These are phyloP conservation scores for Heteromyza rotundicornis DNA, from an alignment of 2,888 invertebrate genomes.

Conservation along the genomic window DNA sequence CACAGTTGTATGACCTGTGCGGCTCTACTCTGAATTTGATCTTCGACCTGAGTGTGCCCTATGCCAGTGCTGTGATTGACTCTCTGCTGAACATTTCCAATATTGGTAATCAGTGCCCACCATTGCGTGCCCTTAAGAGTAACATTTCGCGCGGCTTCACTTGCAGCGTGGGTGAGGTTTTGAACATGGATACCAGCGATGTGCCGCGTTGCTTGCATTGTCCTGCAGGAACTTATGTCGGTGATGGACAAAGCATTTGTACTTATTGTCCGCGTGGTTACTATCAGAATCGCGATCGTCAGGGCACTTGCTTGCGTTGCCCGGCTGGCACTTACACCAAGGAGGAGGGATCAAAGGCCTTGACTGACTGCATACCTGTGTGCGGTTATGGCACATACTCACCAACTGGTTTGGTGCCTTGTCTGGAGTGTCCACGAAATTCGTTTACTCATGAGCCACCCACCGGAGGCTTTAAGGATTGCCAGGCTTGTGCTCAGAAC, in stretches of 20 bases:
- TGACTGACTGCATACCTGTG: constrained; percentile 88
- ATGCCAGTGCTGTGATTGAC: constrained; percentile 88
- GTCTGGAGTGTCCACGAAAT: constrained; percentile 91
- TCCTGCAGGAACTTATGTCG: constrained; percentile 94
- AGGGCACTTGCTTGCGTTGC: constrained; percentile 88
- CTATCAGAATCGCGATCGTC: constrained; percentile 91
- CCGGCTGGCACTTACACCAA: constrained; percentile 92
- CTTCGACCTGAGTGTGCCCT: constrained; percentile 92
- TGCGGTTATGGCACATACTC: constrained; percentile 97
- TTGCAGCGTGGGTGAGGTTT: constrained; percentile 90
- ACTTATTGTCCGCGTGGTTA: constrained; percentile 90
- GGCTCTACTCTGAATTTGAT: constrained; percentile 92
- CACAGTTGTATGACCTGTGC: constrained; percentile 92
- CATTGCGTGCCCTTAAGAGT: constrained; percentile 84
- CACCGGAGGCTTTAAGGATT: constrained; percentile 89
- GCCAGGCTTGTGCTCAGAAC: constrained; percentile 88
- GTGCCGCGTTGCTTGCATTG: constrained; percentile 95
- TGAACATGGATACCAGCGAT: constrained; percentile 91
- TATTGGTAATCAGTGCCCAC: constrained; percentile 92
- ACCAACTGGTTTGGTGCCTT: constrained; percentile 91
- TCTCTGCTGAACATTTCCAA: constrained; percentile 86
- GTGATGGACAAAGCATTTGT: constrained; percentile 88
- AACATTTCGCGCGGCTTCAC: constrained; percentile 88
- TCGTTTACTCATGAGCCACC: constrained; percentile 89
- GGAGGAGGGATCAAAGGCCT: constrained; percentile 86